Evolutionary conservation across 2,797 vertebrate species (phyloP).

Genomic region (Amblyraja radiata): DNA sequence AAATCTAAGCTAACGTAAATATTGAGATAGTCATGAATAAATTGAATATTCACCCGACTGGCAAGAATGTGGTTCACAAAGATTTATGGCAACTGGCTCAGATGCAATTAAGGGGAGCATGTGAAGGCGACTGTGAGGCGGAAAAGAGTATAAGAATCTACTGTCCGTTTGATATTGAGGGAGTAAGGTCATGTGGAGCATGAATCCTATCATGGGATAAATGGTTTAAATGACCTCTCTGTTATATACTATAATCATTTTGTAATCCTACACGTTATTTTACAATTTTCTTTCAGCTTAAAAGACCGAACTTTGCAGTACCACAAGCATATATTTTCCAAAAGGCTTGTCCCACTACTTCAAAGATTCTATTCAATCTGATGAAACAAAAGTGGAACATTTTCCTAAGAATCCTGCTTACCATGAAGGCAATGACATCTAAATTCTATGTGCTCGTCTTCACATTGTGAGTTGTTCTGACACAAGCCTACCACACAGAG

Average conservation of each 20-base stretch:
- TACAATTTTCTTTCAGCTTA: background rate
- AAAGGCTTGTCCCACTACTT: background rate
- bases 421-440: constrained; percentile 57
- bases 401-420: constrained; percentile 47
- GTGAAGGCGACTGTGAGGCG: background rate
- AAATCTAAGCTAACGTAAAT: background rate
- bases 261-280: background rate
- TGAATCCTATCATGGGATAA: background rate
- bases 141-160: background rate
- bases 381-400: constrained; percentile 41
- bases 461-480: constrained; percentile 57
- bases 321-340: background rate
- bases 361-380: constrained; percentile 24
- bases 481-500: constrained; percentile 57
- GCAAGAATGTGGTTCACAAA: background rate
- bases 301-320: background rate
- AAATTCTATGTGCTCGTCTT: constrained; percentile 54
- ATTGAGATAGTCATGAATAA: background rate
- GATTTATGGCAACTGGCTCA: background rate
- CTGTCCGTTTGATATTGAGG: background rate
- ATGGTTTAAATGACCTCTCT: background rate
- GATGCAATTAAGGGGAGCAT: background rate
- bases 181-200: background rate
- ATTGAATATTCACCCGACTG: background rate
- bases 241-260: background rate